These are phyloP conservation scores for Amphilophus citrinellus DNA, from an alignment of 2,113 vertebrate genomes.

Conservation along the genomic window DNA sequence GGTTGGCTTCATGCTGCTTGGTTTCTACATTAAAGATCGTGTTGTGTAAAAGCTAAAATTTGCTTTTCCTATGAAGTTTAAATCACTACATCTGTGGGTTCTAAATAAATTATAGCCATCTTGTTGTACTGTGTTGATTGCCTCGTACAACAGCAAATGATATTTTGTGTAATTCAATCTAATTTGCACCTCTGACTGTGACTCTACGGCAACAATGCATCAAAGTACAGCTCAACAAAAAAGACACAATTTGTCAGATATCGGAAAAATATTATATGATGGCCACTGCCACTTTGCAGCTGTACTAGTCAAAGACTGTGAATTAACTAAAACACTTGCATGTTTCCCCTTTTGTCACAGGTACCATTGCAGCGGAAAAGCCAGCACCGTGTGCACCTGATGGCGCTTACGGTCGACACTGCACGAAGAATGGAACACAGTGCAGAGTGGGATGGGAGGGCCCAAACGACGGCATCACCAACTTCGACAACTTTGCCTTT, in stretches of 20 bases:
- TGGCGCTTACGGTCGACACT: slow-evolving; percentile 90
- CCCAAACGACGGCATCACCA: slow-evolving; percentile 97
- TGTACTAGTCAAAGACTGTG: neutral
- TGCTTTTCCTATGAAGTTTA: neutral
- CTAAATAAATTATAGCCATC: neutral
- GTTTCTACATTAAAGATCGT: neutral
- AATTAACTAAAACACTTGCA: neutral
- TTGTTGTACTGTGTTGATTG: neutral
- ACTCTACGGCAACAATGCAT: neutral
- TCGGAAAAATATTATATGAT: too few relatives aligned
- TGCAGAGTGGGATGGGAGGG: slow-evolving; percentile 93
- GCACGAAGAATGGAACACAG: slow-evolving; percentile 84
- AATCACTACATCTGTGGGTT: neutral
- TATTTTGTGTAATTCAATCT: neutral
- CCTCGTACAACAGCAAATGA: neutral
- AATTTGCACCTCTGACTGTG: neutral
- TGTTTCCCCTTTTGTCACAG: slow-evolving; percentile 46
- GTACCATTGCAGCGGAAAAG: slow-evolving; percentile 84
- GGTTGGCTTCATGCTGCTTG: neutral
- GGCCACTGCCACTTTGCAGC: neutral
- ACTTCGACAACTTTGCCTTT: slow-evolving; percentile 99
- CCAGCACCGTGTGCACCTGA: slow-evolving; percentile 92
- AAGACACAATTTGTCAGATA: neutral
- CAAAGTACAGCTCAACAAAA: neutral
- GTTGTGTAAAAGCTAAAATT: neutral